Percentiles rank a stretch among this genome's conserved stretches.
Conservation (phyloP, 2,888 invertebrate species). For the Tiphia femorata region DNA sequence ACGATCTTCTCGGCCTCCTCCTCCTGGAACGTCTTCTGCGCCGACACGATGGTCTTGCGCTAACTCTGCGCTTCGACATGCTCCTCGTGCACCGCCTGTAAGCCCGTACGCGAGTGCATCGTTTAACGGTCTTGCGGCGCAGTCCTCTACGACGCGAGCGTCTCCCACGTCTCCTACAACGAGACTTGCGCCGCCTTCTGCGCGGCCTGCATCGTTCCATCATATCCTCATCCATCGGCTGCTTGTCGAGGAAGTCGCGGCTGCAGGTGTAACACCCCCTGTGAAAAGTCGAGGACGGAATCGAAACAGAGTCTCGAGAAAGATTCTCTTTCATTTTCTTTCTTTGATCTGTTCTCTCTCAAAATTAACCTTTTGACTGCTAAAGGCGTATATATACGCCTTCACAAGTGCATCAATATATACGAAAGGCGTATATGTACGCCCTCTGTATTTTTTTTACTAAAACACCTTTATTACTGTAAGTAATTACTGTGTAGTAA, state of each 20-base stretch:
- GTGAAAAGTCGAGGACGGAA: background rate
- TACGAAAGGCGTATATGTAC: too few relatives aligned
- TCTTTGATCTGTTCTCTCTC: background rate
- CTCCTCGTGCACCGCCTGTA: background rate
- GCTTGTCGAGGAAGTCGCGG: conserved; percentile 22
- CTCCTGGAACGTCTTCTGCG: conserved; percentile 5
- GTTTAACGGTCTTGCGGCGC: too few relatives aligned
- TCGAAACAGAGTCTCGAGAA: background rate
- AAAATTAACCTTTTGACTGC: too few relatives aligned
- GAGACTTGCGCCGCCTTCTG: conserved; percentile 6
- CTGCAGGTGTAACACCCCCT: conserved; percentile 54
- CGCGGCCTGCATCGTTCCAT: conserved; percentile 13
- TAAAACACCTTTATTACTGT: too few relatives aligned
- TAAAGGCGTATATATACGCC: too few relatives aligned
- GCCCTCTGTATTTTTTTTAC: too few relatives aligned
- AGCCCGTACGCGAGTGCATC: background rate
- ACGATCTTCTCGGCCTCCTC: conserved; percentile 11
- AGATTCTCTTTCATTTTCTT: too few relatives aligned
- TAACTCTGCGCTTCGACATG: background rate
- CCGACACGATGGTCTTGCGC: conserved; percentile 13
- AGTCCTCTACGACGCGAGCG: too few relatives aligned
- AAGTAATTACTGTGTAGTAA: too few relatives aligned
- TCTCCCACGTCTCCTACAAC: conserved; percentile 4
- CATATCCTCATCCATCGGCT: conserved; percentile 20
- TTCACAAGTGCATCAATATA: too few relatives aligned